Conservation (phyloP, 2,113 vertebrate genomes). For the Pygoscelis antarcticus region DNA sequence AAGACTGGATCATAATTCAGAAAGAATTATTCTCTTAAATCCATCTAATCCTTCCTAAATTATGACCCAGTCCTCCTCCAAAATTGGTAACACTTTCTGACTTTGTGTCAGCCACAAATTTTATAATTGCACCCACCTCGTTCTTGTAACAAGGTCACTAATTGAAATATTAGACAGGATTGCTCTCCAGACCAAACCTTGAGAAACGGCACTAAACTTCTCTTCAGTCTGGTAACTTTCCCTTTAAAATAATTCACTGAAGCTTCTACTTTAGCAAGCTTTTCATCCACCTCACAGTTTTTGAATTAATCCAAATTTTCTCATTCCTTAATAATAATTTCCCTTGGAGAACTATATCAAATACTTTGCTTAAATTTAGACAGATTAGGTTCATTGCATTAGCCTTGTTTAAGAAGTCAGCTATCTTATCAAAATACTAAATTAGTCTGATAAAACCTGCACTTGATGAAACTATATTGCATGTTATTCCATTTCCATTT, state of each 20-base stretch:
- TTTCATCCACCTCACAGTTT: neutral
- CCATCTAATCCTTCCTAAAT: conserved; percentile 7
- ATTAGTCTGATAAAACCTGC: neutral
- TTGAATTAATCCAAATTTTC: conserved; percentile 13
- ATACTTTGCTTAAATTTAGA: neutral
- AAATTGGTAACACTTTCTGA: neutral
- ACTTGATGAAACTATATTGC: neutral
- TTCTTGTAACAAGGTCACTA: neutral
- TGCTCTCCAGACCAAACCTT: neutral
- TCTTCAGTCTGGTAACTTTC: neutral
- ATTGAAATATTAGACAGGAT: neutral
- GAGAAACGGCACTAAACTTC: neutral
- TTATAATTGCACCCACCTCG: neutral
- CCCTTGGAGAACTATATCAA: neutral
- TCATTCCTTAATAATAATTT: conserved; percentile 1
- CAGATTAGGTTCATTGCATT: neutral
- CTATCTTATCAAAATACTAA: neutral
- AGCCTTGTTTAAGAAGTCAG: neutral
- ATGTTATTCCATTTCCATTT: neutral
- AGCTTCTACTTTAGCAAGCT: neutral
- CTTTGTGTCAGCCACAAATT: neutral
- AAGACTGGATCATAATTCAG: conserved; percentile 4
- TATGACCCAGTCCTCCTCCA: neutral
- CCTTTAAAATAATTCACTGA: neutral
- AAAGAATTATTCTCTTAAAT: conserved; percentile 12